These are phyloP conservation scores for Paradoxurus hermaphroditus DNA, from an alignment of 2,113 vertebrate species.

Conservation along the genomic window DNA sequence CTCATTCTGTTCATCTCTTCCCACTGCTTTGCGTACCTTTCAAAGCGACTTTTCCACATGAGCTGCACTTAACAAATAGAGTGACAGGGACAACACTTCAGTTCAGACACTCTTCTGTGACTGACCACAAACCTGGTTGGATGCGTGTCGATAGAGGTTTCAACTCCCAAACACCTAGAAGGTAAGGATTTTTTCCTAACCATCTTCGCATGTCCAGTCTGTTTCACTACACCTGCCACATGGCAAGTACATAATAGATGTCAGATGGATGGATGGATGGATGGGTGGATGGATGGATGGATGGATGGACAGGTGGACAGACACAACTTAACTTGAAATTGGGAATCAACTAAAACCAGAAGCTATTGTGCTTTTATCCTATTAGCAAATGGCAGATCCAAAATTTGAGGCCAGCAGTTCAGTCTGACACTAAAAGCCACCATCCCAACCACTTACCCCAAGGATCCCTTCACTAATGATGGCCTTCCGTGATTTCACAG, in stretches of 20 bases:
- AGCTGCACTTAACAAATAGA: background rate
- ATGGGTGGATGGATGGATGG: rapidly evolving
- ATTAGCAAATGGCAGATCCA: background rate
- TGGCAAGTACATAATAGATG: background rate
- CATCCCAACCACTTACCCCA: background rate
- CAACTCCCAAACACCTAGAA: background rate
- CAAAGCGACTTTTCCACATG: background rate
- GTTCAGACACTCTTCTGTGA: background rate
- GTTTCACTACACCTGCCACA: background rate
- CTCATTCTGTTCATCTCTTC: background rate
- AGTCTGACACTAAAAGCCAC: background rate
- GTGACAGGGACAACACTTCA: background rate
- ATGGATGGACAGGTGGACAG: background rate
- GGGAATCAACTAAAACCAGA: background rate
- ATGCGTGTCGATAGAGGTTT: background rate
- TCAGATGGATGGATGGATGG: background rate
- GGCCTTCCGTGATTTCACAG: background rate
- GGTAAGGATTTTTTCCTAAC: background rate
- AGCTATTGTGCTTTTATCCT: background rate
- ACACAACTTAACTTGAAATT: background rate
- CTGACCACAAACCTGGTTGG: background rate
- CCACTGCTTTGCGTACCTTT: background rate
- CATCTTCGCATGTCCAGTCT: background rate
- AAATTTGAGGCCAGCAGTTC: background rate
- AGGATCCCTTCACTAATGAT: background rate